phyloP scores from a whole-genome alignment of 2,797 vertebrate species.

The Alfaro cultratus region DNA sequence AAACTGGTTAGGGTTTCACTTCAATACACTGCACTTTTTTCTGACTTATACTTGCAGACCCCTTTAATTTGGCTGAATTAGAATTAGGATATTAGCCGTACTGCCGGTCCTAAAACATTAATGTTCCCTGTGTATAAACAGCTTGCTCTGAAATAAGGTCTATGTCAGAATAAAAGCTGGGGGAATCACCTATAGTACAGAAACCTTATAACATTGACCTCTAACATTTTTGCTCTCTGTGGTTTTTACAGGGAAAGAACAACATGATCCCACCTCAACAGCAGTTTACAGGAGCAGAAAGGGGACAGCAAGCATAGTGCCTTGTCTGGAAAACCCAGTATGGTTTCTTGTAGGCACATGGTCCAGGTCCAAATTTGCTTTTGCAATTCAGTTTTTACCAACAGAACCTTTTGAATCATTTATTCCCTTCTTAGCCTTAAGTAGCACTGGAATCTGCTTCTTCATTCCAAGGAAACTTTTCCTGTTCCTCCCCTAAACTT shows the following conservation, averaged over 20 bases:
- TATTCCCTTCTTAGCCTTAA: neutral
- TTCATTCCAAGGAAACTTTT: neutral
- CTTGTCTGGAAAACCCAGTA: neutral
- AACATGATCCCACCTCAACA: neutral
- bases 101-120: neutral
- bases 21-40: neutral
- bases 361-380: neutral
- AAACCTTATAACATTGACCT: neutral
- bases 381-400: neutral
- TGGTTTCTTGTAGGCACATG: neutral
- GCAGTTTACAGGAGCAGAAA: neutral
- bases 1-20: conserved; percentile 7
- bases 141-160: neutral
- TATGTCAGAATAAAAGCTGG: neutral
- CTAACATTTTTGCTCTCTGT: neutral
- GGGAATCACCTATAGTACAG: neutral
- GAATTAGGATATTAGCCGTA: neutral
- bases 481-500: neutral
- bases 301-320: neutral
- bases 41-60: neutral
- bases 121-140: neutral
- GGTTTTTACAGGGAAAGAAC: neutral
- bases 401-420: neutral
- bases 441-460: neutral
- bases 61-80: neutral